These are phyloP conservation scores for Tympanoctomys barrerae DNA, from an alignment of 2,797 vertebrate species.

Conservation along the genomic window DNA sequence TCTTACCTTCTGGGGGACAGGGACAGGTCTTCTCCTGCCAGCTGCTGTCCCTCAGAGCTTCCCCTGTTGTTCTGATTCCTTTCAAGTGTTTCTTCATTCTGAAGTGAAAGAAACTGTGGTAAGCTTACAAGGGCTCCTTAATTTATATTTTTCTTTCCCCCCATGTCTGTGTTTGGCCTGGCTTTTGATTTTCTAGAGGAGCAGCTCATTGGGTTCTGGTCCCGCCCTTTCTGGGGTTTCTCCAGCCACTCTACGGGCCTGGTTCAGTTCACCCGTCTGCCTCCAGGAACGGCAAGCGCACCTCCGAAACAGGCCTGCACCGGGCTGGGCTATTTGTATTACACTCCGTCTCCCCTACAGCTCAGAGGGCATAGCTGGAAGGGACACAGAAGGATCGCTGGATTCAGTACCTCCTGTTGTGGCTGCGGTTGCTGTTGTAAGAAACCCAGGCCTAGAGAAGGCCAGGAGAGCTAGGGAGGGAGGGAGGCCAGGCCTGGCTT, in stretches of 20 bases:
- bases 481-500: neutral
- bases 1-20: constrained; percentile 94
- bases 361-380: constrained; percentile 8
- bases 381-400: neutral
- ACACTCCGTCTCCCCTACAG: neutral
- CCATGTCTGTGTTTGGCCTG: neutral
- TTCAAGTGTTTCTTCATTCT: constrained; percentile 97
- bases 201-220: neutral
- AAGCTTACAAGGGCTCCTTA: neutral
- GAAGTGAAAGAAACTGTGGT: constrained; percentile 64
- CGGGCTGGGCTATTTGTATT: neutral
- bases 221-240: neutral
- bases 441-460: constrained; percentile 13
- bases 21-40: constrained; percentile 92
- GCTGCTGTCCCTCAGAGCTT: constrained; percentile 90
- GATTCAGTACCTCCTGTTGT: neutral
- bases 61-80: constrained; percentile 92
- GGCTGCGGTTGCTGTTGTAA: neutral
- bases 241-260: neutral
- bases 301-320: neutral
- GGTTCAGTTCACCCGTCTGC: neutral
- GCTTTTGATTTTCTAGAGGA: neutral
- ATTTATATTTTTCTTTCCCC: neutral
- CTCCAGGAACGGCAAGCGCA: neutral
- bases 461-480: neutral